Evolutionary conservation across 2,797 vertebrate genomes (phyloP), one percentile per base, ranked within the genome.

Genomic region (Melopsittacus undulatus): DNA sequence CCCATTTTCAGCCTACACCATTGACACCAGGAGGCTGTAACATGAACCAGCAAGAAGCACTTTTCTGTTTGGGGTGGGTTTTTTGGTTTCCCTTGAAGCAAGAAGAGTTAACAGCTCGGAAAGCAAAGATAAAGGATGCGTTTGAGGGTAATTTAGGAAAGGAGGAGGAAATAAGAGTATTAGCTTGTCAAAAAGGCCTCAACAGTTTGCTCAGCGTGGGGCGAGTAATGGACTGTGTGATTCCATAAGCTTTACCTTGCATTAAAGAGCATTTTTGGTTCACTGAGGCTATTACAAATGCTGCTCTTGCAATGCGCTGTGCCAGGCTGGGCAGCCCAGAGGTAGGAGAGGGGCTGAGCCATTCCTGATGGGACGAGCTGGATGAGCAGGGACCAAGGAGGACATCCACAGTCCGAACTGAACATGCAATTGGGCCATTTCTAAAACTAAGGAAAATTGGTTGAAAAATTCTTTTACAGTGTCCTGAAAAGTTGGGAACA

Each of bases 81-180:
- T 38, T 12, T 51, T 14, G 7, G 42, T 89, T 94, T 92, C 70
- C 72, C 79, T 94, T 74, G 62, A 88, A 94, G 78, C 42, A 4
- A 95, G 40, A 76, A 75, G 80, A 19, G n/a, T 11, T 11, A 90
- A 92, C 86, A 83, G 81, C 77, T 88, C 48, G 88, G 77, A 91
- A 78, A 73, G 82, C 43, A 75, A 74, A 93, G 92, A 67, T 66
- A 82, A 94, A 95, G 69, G 80, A 57, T n/a, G 7, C 3, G 17
- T 42, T 72, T 89, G 70, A 82, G 77, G 66, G 62, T 90, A 51
- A 77, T 79, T 83, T 86, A 45, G 89, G 81, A 72, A 68, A 91
- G 43, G 64, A 73, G 87, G 80, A 92, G 61, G 92, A 95, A 88
- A 73, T 8, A 17, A 17, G 82, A 89, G 67, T 8, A 56, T 43